Evolutionary conservation across 2,888 invertebrate genomes (phyloP), one percentile per base, ranked within the genome.

Genomic region (Mythimna albipuncta): DNA sequence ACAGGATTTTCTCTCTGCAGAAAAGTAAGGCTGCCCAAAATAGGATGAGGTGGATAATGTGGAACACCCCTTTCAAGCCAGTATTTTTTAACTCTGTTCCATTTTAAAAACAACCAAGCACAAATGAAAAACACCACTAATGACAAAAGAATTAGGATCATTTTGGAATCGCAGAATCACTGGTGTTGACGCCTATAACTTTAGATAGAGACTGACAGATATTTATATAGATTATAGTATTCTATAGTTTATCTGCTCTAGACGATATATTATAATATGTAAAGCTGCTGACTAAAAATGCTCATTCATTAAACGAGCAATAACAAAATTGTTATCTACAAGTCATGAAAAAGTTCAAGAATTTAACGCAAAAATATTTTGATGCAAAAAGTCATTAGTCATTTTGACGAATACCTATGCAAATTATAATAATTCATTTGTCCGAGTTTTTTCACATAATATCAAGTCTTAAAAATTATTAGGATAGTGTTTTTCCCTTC

Each of bases 11-110:
- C 71, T 38, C 82, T 84, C 52, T 81, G 87, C 57, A 93, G 65
- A 71, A 92, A 93, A 0, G 88, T 90, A 21, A 93, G 85, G 64
- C 90, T 93, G 0, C 93, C 93, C 9, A 89, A 26, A 1, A 93
- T 19, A 0, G 88, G 88, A 57, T 92, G 85, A 0, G 92, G 91
- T 0, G 84, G 80, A 4, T 77, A 58, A 59, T 90, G 84, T 0
- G 90, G 90, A 0, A 93, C 91, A 0, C 88, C 88, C 0, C 83
- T 87, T 5, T 85, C 73, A 0, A 77, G 69, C 93, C 93, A 93
- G 69, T 88, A 92, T 0, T 55, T 75, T 58, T 81, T 85, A 59
- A 89, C 84, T 5, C 69, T 81, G 6, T 64, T 35, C 91, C 90
- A 91, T 62, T 75, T 65, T 47, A 83, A 11, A n/a, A 74, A 75